Evolutionary conservation across 1,140 invertebrate genomes (phyloP).

Genomic region (Philotrypesis tridentata): DNA sequence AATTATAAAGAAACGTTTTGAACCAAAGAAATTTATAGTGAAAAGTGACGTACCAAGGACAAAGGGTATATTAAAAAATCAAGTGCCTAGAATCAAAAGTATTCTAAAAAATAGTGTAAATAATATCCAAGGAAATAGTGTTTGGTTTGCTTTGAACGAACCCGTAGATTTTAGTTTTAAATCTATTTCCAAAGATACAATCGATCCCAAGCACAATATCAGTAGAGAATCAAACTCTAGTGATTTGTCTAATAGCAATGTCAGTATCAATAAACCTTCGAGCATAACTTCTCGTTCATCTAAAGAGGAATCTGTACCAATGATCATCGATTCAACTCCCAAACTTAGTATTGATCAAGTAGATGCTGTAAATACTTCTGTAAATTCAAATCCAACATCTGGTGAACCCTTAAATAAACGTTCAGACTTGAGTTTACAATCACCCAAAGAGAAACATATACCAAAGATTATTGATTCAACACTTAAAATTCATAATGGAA

Average conservation of each 20-base stretch:
- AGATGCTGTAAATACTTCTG: background rate
- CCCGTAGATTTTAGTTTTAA: conserved; percentile 17
- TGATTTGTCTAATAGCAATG: background rate
- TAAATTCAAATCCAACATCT: background rate
- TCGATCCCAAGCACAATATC: background rate
- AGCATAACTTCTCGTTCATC: background rate
- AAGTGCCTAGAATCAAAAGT: conserved; percentile 29
- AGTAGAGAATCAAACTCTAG: background rate
- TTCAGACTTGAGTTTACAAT: background rate
- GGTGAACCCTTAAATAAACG: background rate
- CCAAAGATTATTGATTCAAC: conserved; percentile 21
- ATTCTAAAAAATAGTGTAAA: conserved; percentile 37
- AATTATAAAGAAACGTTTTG: conserved; percentile 58
- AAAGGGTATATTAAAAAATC: conserved; percentile 40
- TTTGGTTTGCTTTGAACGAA: conserved; percentile 42
- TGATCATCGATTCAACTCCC: conserved; percentile 37
- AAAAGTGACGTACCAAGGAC: conserved; percentile 39
- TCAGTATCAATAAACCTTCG: background rate
- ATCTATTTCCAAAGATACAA: background rate
- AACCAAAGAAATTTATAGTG: conserved; percentile 52
- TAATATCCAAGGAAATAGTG: conserved; percentile 36
- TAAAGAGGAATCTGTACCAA: conserved; percentile 33
- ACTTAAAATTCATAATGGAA: conserved; percentile 3
- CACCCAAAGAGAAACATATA: background rate
- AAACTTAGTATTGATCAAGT: background rate